These are phyloP conservation scores for Gymnoscelis rufifasciata DNA, from an alignment of 2,888 invertebrate genomes.

Conservation along the genomic window DNA sequence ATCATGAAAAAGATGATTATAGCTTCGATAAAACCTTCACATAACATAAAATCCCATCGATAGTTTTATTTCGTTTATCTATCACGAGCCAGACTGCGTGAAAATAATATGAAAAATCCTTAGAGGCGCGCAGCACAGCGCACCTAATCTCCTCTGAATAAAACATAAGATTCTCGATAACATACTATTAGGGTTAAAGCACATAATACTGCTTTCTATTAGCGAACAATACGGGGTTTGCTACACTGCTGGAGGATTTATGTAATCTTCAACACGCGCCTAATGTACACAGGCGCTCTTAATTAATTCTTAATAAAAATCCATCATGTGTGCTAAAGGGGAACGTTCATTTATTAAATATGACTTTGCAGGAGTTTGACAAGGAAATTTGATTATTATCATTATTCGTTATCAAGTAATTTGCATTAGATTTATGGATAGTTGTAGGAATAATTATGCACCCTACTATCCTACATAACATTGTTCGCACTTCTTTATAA, in stretches of 20 bases:
- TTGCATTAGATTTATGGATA: not conserved
- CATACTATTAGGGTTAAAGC: slow-evolving; percentile 68
- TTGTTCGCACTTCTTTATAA: too few species aligned
- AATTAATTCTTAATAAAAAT: slow-evolving; percentile 71
- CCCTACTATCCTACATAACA: too few species aligned
- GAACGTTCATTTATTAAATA: slow-evolving; percentile 24
- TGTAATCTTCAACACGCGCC: slow-evolving; percentile 54
- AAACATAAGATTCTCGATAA: slow-evolving; percentile 74
- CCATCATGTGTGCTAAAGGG: slow-evolving; percentile 39
- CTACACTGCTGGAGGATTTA: slow-evolving; percentile 33
- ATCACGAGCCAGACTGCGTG: slow-evolving; percentile 27
- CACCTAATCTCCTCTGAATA: slow-evolving; percentile 72
- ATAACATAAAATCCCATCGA: too few species aligned
- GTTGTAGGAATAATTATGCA: not conserved
- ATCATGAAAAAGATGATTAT: too few species aligned
- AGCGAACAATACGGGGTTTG: slow-evolving; percentile 47
- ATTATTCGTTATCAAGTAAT: too few species aligned
- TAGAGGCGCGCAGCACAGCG: slow-evolving; percentile 45
- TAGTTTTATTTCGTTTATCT: not conserved
- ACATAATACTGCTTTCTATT: slow-evolving; percentile 68
- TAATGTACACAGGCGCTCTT: slow-evolving; percentile 50
- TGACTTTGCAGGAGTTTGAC: too few species aligned
- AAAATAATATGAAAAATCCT: slow-evolving; percentile 61
- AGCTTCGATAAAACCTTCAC: too few species aligned
- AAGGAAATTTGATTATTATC: too few species aligned